Conservation (phyloP, 1,140 invertebrate species). For the Sitophilus oryzae region DNA sequence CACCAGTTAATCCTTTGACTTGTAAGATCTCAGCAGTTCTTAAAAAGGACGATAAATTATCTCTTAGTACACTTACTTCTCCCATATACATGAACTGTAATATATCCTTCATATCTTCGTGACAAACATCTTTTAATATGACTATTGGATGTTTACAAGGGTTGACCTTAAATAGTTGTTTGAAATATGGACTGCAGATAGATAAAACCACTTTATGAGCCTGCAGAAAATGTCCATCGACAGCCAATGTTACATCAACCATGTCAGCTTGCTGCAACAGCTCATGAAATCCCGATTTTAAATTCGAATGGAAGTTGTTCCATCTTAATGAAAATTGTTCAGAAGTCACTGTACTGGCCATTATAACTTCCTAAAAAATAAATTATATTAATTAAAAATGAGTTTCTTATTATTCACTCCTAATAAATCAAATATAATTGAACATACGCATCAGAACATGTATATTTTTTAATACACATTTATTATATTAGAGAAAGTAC, state of each 20-base stretch:
- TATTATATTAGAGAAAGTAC: no score
- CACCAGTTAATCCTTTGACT: constrained; percentile 74
- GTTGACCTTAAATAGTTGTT: constrained; percentile 58
- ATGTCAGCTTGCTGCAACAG: constrained; percentile 60
- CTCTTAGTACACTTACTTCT: constrained; percentile 85
- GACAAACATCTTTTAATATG: constrained; percentile 71
- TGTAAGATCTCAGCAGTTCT: constrained; percentile 82
- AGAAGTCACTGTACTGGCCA: constrained; percentile 33
- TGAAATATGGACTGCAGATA: constrained; percentile 69
- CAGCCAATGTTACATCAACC: constrained; percentile 67
- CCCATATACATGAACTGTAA: constrained; percentile 82
- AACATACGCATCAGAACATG: no score
- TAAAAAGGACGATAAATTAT: constrained; percentile 78
- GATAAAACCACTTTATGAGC: constrained; percentile 67
- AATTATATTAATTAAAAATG: not conserved
- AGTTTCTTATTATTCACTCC: no score
- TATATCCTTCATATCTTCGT: constrained; percentile 69
- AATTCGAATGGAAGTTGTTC: constrained; percentile 61
- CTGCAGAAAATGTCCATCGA: constrained; percentile 62
- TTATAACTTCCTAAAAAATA: constrained; percentile 1
- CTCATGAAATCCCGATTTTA: constrained; percentile 56
- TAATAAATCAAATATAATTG: no score
- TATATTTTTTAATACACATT: no score
- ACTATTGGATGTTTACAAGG: constrained; percentile 57
- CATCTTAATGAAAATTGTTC: constrained; percentile 60